Conservation (phyloP, 2,797 vertebrate genomes). For the Pantherophis vulpinus region DNA sequence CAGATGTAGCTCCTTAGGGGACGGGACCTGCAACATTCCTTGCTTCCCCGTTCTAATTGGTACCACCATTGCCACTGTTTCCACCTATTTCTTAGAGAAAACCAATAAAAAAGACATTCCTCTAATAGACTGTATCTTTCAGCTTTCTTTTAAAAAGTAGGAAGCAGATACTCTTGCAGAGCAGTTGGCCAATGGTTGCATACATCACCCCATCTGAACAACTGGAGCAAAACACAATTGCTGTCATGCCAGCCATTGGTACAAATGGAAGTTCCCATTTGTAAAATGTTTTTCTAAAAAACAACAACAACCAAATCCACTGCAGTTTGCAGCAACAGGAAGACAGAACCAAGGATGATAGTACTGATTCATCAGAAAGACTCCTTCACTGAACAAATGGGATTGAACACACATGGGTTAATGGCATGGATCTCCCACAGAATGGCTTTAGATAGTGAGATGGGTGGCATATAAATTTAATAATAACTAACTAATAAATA, state of each 20-base stretch:
- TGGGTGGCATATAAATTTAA: not conserved
- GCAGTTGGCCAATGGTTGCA: not conserved
- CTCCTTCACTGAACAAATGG: not conserved
- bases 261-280: not conserved
- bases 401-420: not conserved
- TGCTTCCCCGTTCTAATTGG: not conserved
- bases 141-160: conserved; percentile 2
- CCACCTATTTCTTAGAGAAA: conserved; percentile 11
- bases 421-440: not conserved
- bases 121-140: not conserved
- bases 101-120: not conserved
- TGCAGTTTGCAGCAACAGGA: not conserved
- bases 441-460: not conserved
- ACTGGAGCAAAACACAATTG: not conserved
- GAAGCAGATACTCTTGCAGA: not conserved
- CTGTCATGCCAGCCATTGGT: not conserved
- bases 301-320: not conserved
- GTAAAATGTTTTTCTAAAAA: not conserved
- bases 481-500: not conserved
- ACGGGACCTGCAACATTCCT: not conserved
- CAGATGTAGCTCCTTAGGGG: not conserved
- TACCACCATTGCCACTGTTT: not conserved
- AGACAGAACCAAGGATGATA: not conserved
- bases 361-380: not conserved
- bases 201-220: not conserved